Conservation (phyloP, 2,888 invertebrate species). For the Coelopa pilipes region DNA sequence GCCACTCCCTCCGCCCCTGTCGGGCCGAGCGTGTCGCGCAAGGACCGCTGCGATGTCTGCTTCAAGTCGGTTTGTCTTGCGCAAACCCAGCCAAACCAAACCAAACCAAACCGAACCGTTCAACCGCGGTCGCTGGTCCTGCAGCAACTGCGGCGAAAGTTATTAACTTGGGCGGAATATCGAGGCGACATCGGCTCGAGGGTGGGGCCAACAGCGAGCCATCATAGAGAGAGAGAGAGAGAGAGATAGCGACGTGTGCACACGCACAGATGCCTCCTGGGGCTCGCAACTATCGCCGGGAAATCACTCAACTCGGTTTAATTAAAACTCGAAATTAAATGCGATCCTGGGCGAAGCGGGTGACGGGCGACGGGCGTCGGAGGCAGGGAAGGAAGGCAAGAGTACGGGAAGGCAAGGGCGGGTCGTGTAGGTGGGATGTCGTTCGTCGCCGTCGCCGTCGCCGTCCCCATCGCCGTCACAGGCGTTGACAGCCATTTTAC, state of each 20-base stretch:
- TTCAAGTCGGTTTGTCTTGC: no score
- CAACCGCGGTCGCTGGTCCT: no score
- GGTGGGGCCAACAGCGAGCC: background rate
- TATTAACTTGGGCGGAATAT: conserved; percentile 14
- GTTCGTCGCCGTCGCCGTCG: no score
- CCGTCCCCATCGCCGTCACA: background rate
- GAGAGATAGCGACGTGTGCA: no score
- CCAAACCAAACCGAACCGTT: no score
- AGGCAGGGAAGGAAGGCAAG: no score
- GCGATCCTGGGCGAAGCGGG: background rate
- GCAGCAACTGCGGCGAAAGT: background rate
- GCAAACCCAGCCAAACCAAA: no score
- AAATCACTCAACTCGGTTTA: conserved; percentile 8
- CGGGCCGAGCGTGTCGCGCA: no score
- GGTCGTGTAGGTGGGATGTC: background rate
- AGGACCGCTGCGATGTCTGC: no score
- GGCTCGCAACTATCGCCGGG: background rate
- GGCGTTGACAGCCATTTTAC: conserved; percentile 25
- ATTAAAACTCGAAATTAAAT: conserved; percentile 22
- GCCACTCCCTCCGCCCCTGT: no score
- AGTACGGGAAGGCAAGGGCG: no score
- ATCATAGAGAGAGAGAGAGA: background rate
- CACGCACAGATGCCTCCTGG: background rate
- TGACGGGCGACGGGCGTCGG: no score
- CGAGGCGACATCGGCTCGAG: background rate